Percentiles rank a stretch among this genome's conserved stretches.
Evolutionary conservation across 2,888 invertebrate species (phyloP).

Genomic region (Phania funesta): DNA sequence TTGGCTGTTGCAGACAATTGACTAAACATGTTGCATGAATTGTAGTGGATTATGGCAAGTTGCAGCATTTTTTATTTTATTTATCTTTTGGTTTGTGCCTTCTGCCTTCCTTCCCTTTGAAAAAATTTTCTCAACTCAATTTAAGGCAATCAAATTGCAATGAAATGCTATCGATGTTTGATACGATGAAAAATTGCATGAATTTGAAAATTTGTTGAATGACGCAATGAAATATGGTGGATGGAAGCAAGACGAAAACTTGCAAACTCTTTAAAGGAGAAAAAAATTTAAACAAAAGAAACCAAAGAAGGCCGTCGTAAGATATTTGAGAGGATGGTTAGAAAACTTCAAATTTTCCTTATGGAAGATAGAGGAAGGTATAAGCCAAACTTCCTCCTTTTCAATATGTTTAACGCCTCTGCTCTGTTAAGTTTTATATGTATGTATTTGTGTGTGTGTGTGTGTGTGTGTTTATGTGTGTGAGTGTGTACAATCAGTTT

Average conservation of each 20-base stretch:
- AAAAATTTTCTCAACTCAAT: conserved; percentile 61
- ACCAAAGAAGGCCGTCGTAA: too few relatives aligned
- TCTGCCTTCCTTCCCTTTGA: conserved; percentile 14
- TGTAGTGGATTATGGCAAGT: conserved; percentile 44
- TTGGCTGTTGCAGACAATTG: conserved; percentile 53
- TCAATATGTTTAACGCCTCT: conserved; percentile 8
- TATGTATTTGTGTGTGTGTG: neutral
- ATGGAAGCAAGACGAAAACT: conserved; percentile 26
- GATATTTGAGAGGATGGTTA: too few relatives aligned
- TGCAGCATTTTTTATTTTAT: conserved; percentile 12
- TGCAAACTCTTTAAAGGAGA: conserved; percentile 1
- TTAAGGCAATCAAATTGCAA: conserved; percentile 64
- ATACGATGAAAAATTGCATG: conserved; percentile 66
- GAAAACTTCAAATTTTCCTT: too few relatives aligned
- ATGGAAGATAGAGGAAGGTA: neutral
- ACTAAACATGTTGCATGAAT: conserved; percentile 52
- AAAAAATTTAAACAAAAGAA: too few relatives aligned
- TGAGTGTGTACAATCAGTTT: conserved; percentile 6
- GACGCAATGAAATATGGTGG: conserved; percentile 61
- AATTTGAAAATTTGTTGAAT: conserved; percentile 67
- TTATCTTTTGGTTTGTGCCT: neutral
- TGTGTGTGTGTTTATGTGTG: too few relatives aligned
- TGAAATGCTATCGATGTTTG: conserved; percentile 67
- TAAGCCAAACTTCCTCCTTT: neutral
- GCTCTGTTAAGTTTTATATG: neutral